Evolutionary conservation across 2,888 invertebrate genomes (phyloP).

Genomic region (Sesamia inferens): DNA sequence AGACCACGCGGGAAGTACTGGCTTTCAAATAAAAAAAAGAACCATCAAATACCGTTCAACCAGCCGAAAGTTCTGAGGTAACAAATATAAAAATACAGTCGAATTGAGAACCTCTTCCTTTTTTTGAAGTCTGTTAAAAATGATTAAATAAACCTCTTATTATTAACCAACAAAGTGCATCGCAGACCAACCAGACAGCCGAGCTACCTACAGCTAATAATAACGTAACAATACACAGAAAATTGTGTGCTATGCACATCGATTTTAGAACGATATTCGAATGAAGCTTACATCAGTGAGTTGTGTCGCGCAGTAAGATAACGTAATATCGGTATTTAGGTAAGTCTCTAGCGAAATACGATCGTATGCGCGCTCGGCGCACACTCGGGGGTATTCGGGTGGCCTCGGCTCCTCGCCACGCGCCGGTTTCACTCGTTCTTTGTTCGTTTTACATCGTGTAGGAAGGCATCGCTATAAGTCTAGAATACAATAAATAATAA

Average conservation of each 20-base stretch:
- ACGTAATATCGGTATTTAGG: conserved; percentile 34
- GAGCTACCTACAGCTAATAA: conserved; percentile 1
- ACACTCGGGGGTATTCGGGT: conserved; percentile 22
- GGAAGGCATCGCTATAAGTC: neutral
- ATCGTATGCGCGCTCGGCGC: conserved; percentile 17
- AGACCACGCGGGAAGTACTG: too few species aligned
- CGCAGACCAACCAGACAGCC: conserved; percentile 7
- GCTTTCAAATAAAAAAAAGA: too few species aligned
- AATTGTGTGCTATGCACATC: neutral
- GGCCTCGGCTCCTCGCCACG: conserved; percentile 6
- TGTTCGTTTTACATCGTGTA: conserved; percentile 6
- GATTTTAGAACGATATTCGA: conserved; percentile 7
- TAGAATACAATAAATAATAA: conserved; percentile 8
- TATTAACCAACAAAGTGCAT: too few species aligned
- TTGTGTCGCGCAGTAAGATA: conserved; percentile 23
- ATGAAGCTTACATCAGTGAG: neutral
- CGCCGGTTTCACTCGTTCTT: conserved; percentile 10
- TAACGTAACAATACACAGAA: conserved; percentile 2
- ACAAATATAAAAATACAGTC: too few species aligned
- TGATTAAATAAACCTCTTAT: too few species aligned
- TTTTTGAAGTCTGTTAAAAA: too few species aligned
- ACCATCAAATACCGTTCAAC: too few species aligned
- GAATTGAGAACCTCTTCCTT: too few species aligned
- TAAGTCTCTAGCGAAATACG: conserved; percentile 37
- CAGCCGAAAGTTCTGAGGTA: too few species aligned